Conservation (phyloP, 1,140 invertebrate genomes). For the Hylyphantes graminicola region DNA sequence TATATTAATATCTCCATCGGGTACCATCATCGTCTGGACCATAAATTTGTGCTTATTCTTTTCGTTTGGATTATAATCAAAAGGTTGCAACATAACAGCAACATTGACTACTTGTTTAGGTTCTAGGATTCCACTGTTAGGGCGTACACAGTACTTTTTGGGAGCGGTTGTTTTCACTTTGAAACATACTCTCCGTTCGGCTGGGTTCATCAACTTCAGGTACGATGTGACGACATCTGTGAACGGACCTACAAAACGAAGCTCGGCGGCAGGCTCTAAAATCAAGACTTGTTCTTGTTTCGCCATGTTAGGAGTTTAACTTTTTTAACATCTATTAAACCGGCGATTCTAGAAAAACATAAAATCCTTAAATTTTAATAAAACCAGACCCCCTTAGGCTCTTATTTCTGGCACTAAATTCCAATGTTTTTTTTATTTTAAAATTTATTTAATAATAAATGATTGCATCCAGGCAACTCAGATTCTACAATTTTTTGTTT, state of each 20-base stretch:
- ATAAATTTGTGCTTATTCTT: constrained; percentile 99
- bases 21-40: constrained; percentile 93
- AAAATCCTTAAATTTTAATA: constrained; percentile 29
- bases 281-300: constrained; percentile 67
- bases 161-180: constrained; percentile 99
- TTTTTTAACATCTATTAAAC: constrained; percentile 40
- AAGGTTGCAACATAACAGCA: constrained; percentile 94
- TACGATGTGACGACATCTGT: constrained; percentile 88
- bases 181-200: constrained; percentile 88
- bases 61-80: constrained; percentile 90
- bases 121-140: constrained; percentile 92
- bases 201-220: constrained; percentile 90
- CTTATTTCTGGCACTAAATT: constrained; percentile 51
- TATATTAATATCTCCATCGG: constrained; percentile 79
- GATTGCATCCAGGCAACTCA: constrained; percentile 51
- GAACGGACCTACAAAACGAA: constrained; percentile 85
- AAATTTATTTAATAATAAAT: constrained; percentile 4
- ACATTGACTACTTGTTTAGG: constrained; percentile 82
- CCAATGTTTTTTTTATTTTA: constrained; percentile 19
- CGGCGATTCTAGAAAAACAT: constrained; percentile 24
- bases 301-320: constrained; percentile 37
- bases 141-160: constrained; percentile 98
- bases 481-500: constrained; percentile 5
- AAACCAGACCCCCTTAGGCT: constrained; percentile 38
- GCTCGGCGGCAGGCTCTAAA: constrained; percentile 68